Conservation (phyloP, 2,888 invertebrate genomes). For the Orchesella flavescens region DNA sequence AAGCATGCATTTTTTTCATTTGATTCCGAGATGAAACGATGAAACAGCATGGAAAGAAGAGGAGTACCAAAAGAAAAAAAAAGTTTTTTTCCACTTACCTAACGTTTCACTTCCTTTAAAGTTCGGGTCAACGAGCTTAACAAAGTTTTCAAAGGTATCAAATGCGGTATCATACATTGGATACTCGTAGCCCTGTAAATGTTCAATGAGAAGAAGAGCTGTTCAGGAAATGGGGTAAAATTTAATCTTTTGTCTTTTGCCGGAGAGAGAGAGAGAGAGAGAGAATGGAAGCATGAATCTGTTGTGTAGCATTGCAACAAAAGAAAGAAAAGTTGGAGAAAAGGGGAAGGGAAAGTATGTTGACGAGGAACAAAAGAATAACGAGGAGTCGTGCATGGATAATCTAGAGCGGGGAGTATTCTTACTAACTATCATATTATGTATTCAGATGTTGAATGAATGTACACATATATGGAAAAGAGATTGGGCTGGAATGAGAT, state of each 20-base stretch:
- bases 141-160: slow-evolving; percentile 72
- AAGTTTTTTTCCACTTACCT: slow-evolving; percentile 65
- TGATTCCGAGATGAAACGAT: no score
- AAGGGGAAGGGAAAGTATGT: background rate
- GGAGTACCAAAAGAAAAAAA: background rate
- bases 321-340: background rate
- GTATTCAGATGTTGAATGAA: no score
- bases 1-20: no score
- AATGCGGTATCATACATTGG: slow-evolving; percentile 70
- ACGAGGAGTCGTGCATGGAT: background rate
- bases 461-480: no score
- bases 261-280: background rate
- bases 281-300: no score
- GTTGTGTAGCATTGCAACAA: background rate
- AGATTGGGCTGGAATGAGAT: no score
- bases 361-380: background rate
- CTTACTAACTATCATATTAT: no score
- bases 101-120: slow-evolving; percentile 69
- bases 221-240: slow-evolving; percentile 33
- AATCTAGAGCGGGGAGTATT: background rate
- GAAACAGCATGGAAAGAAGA: background rate
- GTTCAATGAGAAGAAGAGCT: background rate
- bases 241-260: slow-evolving; percentile 24
- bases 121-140: slow-evolving; percentile 68
- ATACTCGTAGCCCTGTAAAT: slow-evolving; percentile 70